These are phyloP conservation scores for Hemichromis elongatus DNA, from an alignment of 2,113 vertebrate genomes.

Conservation along the genomic window DNA sequence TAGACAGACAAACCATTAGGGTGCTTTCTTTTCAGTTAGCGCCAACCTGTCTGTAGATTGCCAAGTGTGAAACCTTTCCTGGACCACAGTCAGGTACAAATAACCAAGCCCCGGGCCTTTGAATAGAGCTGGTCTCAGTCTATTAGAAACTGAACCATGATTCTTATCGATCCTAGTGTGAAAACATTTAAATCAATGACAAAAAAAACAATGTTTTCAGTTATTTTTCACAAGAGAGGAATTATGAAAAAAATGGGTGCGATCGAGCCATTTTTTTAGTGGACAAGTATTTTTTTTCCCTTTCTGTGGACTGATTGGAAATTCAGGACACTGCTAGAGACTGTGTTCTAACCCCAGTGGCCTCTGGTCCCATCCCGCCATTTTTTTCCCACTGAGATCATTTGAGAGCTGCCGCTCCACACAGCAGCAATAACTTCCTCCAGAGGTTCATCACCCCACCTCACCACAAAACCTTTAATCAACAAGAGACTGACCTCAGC, in stretches of 20 bases:
- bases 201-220: neutral
- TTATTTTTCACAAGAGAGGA: neutral
- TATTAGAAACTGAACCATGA: neutral
- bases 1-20: neutral
- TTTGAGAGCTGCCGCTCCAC: neutral
- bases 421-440: neutral
- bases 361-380: neutral
- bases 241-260: fast-evolving
- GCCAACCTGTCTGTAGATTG: neutral
- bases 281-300: neutral
- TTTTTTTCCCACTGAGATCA: neutral
- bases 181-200: neutral
- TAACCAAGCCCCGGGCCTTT: too few relatives aligned
- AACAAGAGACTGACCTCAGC: neutral
- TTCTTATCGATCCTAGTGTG: neutral
- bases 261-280: neutral
- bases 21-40: neutral
- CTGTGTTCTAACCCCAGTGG: neutral
- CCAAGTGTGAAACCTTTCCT: neutral
- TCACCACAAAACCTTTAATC: neutral
- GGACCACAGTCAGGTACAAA: neutral
- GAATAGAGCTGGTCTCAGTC: neutral
- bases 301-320: neutral
- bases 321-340: neutral
- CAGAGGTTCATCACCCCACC: neutral